Evolutionary conservation across 2,113 vertebrate genomes (phyloP).

Genomic region (Chaenocephalus aceratus): DNA sequence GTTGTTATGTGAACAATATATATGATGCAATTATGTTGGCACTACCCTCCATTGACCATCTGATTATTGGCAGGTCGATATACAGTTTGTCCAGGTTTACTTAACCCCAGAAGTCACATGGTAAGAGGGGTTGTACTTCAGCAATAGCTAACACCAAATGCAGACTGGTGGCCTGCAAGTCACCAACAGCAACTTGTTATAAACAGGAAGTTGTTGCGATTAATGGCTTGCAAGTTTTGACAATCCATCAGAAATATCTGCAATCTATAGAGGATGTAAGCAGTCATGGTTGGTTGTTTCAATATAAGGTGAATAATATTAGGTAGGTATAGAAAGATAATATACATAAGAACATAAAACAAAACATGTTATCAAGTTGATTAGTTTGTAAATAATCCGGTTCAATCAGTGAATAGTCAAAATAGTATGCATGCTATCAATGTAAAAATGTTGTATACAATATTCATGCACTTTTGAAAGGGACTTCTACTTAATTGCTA

Average conservation of each 20-base stretch:
- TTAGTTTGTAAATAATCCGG: too few species aligned
- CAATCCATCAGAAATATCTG: background rate
- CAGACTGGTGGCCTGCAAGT: background rate
- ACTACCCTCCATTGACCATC: slow-evolving; percentile 4
- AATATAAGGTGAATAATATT: background rate
- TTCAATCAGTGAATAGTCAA: too few species aligned
- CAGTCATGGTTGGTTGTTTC: too few species aligned
- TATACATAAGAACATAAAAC: background rate
- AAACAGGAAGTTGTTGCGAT: too few species aligned
- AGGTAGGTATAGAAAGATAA: background rate
- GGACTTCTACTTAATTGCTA: too few species aligned
- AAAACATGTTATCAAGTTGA: too few species aligned
- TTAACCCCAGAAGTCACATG: background rate
- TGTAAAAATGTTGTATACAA: too few species aligned
- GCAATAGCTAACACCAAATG: background rate
- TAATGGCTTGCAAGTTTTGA: background rate
- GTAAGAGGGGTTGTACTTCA: background rate
- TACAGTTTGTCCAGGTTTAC: background rate
- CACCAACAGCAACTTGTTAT: background rate
- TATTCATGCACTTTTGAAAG: too few species aligned
- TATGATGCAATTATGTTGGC: slow-evolving; percentile 1
- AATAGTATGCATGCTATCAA: too few species aligned
- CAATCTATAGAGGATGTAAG: background rate
- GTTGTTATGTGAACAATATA: background rate
- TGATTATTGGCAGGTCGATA: slow-evolving; percentile 17